Evolutionary conservation across 64 coral and sea anemone species (phyloP).

Genomic region (Pachyseris speciosa): DNA sequence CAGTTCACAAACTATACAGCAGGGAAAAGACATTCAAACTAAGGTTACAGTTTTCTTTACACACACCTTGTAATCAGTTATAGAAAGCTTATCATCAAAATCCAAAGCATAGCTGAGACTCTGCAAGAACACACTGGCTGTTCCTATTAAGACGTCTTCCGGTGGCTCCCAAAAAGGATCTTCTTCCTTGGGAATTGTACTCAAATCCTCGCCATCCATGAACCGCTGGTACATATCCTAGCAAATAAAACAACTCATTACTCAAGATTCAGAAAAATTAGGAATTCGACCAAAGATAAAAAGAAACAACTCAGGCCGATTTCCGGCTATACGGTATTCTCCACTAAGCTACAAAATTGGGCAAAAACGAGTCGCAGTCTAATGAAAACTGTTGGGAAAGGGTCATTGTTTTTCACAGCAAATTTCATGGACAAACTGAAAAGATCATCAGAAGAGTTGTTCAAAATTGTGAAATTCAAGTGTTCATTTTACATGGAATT

Average conservation of each 20-base stretch:
- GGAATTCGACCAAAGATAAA: too few relatives aligned
- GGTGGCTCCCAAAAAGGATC: conserved; percentile 99
- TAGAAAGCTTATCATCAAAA: conserved; percentile 97
- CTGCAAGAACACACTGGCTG: conserved; percentile 95
- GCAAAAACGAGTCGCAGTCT: too few relatives aligned
- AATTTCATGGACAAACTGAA: too few relatives aligned
- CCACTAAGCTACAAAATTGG: too few relatives aligned
- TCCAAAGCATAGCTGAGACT: conserved; percentile 95
- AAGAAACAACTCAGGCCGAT: too few relatives aligned
- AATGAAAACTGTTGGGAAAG: too few relatives aligned
- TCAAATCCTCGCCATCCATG: conserved; percentile 84
- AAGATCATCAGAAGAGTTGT: too few relatives aligned
- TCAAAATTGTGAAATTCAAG: too few relatives aligned
- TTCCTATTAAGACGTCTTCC: conserved; percentile 93
- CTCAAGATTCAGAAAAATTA: too few relatives aligned
- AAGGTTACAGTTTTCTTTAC: neutral
- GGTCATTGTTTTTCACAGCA: too few relatives aligned
- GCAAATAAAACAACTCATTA: neutral
- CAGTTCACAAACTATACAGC: neutral
- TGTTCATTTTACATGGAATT: too few relatives aligned
- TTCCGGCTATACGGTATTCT: too few relatives aligned
- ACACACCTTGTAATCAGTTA: conserved; percentile 96
- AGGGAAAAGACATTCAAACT: neutral
- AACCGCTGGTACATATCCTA: conserved; percentile 94
- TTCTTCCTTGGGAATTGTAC: conserved; percentile 78